phyloP scores from a whole-genome alignment of 2,888 invertebrate species.

The Oligia latruncula region DNA sequence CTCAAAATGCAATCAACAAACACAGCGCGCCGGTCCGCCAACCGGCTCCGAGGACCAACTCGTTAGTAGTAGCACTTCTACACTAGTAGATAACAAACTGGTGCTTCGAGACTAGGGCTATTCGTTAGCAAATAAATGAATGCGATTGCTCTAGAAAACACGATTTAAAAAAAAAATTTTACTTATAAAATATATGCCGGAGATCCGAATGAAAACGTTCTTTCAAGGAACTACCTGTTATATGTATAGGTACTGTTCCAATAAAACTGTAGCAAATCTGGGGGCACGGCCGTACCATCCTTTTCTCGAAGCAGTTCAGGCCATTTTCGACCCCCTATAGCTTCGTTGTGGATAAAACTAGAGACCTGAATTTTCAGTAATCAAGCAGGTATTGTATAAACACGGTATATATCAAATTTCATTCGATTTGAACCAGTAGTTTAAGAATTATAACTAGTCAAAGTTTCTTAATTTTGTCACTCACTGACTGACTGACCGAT shows the following conservation, averaged over 20 bases:
- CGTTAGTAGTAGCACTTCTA: slow-evolving; percentile 7
- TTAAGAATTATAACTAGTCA: too few relatives aligned
- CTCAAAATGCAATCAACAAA: slow-evolving; percentile 52
- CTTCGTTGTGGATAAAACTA: too few relatives aligned
- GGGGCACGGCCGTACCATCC: too few relatives aligned
- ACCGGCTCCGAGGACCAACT: slow-evolving; percentile 28
- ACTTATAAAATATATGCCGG: background rate
- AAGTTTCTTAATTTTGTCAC: too few relatives aligned
- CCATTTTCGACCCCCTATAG: too few relatives aligned
- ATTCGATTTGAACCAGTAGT: too few relatives aligned
- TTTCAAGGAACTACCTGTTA: background rate
- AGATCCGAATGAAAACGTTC: background rate
- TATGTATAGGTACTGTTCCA: background rate
- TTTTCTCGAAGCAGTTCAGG: too few relatives aligned
- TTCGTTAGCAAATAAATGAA: slow-evolving; percentile 11
- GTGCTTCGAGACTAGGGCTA: background rate
- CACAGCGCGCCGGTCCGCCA: slow-evolving; percentile 2
- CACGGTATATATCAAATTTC: too few relatives aligned
- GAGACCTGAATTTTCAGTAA: too few relatives aligned
- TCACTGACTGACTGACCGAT: too few relatives aligned
- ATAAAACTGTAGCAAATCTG: background rate
- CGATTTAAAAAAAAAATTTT: background rate
- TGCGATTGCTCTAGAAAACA: background rate
- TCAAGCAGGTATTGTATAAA: too few relatives aligned
- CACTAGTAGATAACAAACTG: slow-evolving; percentile 6